Conservation (phyloP, 2,888 invertebrate genomes). For the Drosophila austrosaltans region DNA sequence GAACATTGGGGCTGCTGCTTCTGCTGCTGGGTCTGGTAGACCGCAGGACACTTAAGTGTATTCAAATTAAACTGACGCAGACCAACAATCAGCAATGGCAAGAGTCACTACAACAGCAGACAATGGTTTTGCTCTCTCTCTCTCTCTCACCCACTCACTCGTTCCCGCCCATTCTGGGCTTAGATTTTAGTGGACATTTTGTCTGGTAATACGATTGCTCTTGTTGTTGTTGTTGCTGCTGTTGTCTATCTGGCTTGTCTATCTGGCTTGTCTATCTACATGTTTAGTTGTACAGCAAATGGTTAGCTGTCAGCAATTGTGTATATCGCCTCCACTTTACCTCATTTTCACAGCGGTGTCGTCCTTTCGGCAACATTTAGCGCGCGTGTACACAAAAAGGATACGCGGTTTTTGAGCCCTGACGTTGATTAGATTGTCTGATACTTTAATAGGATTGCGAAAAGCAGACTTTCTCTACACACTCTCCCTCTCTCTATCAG, state of each 20-base stretch:
- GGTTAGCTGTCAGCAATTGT: slow-evolving; percentile 51
- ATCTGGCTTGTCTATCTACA: slow-evolving; percentile 64
- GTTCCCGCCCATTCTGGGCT: slow-evolving; percentile 2
- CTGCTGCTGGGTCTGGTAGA: slow-evolving; percentile 52
- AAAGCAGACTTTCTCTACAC: slow-evolving; percentile 49
- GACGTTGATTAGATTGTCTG: slow-evolving; percentile 76
- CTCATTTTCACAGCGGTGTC: slow-evolving; percentile 11
- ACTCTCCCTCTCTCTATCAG: slow-evolving; percentile 7
- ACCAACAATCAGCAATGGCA: slow-evolving; percentile 60
- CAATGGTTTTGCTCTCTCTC: slow-evolving; percentile 30
- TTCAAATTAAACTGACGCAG: slow-evolving; percentile 77
- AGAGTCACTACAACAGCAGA: slow-evolving; percentile 46
- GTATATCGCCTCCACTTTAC: neutral
- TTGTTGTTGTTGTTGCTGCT: slow-evolving; percentile 52
- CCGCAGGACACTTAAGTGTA: slow-evolving; percentile 78
- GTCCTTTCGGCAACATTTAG: slow-evolving; percentile 65
- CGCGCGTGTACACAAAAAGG: slow-evolving; percentile 48
- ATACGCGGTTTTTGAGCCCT: slow-evolving; percentile 71
- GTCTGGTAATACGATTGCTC: slow-evolving; percentile 69
- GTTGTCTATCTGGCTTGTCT: slow-evolving; percentile 42
- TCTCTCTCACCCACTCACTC: neutral
- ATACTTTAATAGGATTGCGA: slow-evolving; percentile 77
- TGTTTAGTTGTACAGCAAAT: slow-evolving; percentile 60
- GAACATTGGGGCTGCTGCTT: neutral
- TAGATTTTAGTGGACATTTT: slow-evolving; percentile 70